These are phyloP conservation scores for Colinus virginianus DNA, from an alignment of 2,113 vertebrate genomes.

Conservation along the genomic window DNA sequence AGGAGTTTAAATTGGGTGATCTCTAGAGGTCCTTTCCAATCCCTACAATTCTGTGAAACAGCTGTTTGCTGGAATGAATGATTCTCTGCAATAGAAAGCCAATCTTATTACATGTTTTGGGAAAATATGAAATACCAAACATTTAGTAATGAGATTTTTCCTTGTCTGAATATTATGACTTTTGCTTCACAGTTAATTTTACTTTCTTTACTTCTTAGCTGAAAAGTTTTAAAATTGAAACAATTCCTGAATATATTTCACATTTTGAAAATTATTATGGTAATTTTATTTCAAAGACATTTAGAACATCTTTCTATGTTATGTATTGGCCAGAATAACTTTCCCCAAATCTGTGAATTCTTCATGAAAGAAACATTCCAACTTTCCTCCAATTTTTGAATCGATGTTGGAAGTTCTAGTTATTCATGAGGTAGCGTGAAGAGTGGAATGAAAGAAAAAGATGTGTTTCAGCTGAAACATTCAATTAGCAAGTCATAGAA, in stretches of 20 bases:
- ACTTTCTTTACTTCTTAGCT: background rate
- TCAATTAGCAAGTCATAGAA: background rate
- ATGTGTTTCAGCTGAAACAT: background rate
- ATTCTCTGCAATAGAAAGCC: background rate
- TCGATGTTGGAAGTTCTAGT: conserved; percentile 21
- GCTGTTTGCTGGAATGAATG: background rate
- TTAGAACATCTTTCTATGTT: background rate
- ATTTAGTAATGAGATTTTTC: background rate
- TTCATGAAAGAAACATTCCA: background rate
- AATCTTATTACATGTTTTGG: background rate
- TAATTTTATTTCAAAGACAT: conserved; percentile 4
- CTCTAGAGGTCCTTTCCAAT: background rate
- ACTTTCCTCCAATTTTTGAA: background rate
- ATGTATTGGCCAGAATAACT: conserved; percentile 2
- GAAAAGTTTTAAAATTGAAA: background rate
- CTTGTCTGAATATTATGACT: background rate
- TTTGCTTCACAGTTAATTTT: background rate
- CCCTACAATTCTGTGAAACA: background rate
- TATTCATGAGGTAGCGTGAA: background rate
- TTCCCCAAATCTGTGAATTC: conserved; percentile 18
- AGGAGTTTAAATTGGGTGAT: background rate
- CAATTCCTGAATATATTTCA: background rate
- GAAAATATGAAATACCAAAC: background rate
- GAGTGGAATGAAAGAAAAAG: background rate
- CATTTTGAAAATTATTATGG: background rate